Percentiles rank a stretch among this genome's conserved stretches.
Evolutionary conservation across 2,113 vertebrate genomes (phyloP).

Genomic region (Anolis sagrei): DNA sequence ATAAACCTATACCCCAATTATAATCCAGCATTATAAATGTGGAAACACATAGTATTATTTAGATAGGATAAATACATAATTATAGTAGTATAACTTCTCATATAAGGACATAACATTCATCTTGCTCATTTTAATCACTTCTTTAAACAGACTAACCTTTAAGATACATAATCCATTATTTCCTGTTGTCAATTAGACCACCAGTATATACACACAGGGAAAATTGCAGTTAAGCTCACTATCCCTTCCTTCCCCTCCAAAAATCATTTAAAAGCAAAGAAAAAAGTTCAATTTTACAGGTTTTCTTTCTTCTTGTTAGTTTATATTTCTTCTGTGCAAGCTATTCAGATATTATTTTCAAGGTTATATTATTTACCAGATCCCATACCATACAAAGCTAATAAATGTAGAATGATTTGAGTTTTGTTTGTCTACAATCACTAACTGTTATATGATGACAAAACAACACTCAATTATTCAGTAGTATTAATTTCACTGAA

Average conservation of each 20-base stretch:
- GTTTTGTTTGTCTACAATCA: too few relatives aligned
- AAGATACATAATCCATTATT: not conserved
- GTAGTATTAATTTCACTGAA: too few relatives aligned
- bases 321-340: not conserved
- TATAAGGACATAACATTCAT: not conserved
- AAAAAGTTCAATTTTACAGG: not conserved
- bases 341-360: too few relatives aligned
- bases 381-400: too few relatives aligned
- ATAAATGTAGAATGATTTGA: too few relatives aligned
- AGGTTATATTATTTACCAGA: too few relatives aligned
- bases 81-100: not conserved
- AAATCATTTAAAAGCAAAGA: not conserved
- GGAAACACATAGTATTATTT: not conserved
- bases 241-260: too few relatives aligned
- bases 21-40: not conserved
- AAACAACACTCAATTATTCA: too few relatives aligned
- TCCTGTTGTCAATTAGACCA: not conserved
- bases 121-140: conserved; percentile 4
- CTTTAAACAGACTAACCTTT: not conserved
- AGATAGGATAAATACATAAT: not conserved
- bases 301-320: not conserved
- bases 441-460: too few relatives aligned
- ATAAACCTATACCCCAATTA: not conserved
- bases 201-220: not conserved
- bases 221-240: not conserved